phyloP scores from a whole-genome alignment of 2,888 invertebrate species.

The Coremacera marginata region DNA sequence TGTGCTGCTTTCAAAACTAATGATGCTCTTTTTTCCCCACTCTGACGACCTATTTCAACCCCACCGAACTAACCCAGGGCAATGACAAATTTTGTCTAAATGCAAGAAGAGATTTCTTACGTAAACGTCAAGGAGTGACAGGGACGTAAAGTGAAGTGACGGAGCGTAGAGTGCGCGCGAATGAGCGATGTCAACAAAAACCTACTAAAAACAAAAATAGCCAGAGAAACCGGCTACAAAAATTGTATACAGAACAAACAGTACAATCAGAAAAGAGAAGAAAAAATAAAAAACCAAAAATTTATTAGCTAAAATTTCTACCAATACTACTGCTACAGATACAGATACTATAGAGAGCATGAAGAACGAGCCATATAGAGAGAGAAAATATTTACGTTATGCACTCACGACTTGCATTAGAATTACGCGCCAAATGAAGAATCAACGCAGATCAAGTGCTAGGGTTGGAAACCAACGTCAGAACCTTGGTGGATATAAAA shows the following conservation, averaged over 20 bases:
- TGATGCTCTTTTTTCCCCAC: neutral
- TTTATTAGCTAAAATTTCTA: slow-evolving; percentile 9
- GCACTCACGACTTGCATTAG: slow-evolving; percentile 11
- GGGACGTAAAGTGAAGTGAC: neutral
- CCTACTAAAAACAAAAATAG: slow-evolving; percentile 57
- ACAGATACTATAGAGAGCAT: neutral
- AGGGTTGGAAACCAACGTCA: slow-evolving; percentile 1
- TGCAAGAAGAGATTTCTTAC: neutral
- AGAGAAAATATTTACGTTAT: neutral
- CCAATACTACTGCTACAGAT: neutral
- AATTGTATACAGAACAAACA: slow-evolving; percentile 42
- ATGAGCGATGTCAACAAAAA: slow-evolving; percentile 68
- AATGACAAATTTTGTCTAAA: slow-evolving; percentile 1
- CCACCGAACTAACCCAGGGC: slow-evolving; percentile 10
- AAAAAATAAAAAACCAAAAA: neutral
- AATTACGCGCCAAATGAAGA: slow-evolving; percentile 30
- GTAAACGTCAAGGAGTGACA: neutral
- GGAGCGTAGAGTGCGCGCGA: slow-evolving; percentile 48
- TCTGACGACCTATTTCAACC: neutral
- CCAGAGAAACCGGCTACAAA: slow-evolving; percentile 9
- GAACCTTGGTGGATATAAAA: slow-evolving; percentile 43
- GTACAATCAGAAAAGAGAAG: slow-evolving; percentile 24
- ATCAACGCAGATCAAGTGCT: neutral
- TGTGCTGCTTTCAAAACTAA: neutral
- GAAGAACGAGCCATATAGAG: neutral